Conservation (phyloP, 2,888 invertebrate genomes). For the Chironomus tentans region DNA sequence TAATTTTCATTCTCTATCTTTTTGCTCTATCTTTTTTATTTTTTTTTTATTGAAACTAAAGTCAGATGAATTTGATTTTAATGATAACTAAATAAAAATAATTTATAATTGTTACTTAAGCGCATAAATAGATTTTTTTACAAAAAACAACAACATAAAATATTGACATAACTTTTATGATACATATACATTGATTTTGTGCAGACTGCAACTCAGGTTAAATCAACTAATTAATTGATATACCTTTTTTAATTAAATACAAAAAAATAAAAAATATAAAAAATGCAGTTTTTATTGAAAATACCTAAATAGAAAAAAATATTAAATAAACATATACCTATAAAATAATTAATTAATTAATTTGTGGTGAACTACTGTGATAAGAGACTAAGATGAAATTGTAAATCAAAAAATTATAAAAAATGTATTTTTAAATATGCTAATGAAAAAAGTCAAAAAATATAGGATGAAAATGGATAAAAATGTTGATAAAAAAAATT, state of each 20-base stretch:
- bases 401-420: neutral
- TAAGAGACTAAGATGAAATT: constrained; percentile 3
- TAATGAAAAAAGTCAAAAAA: neutral
- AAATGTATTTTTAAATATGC: constrained; percentile 7
- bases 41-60: too few species aligned
- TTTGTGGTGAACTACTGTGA: constrained; percentile 10
- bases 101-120: constrained; percentile 20
- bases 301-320: neutral
- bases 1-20: too few species aligned
- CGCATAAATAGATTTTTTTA: neutral
- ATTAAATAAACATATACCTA: neutral
- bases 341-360: neutral
- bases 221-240: constrained; percentile 3
- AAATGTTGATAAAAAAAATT: neutral
- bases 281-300: neutral
- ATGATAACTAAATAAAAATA: neutral
- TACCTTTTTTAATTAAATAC: neutral
- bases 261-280: neutral
- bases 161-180: neutral
- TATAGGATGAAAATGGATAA: neutral
- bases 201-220: constrained; percentile 24
- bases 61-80: too few species aligned
- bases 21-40: too few species aligned
- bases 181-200: neutral
- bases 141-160: neutral